These are phyloP conservation scores for Macaria liturata DNA, from an alignment of 2,888 invertebrate species.

Conservation along the genomic window DNA sequence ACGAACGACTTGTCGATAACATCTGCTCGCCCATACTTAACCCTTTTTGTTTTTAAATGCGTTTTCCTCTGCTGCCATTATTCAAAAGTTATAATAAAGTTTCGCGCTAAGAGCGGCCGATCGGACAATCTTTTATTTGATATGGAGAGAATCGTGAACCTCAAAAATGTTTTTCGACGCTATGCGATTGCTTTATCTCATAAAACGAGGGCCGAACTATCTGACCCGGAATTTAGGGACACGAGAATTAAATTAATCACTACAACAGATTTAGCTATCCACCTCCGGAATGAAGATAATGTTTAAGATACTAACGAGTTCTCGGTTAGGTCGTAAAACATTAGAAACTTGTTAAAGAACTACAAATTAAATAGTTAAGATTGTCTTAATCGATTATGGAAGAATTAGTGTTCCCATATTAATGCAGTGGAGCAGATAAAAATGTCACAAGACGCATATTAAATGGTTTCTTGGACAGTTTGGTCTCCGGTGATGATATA, in stretches of 20 bases:
- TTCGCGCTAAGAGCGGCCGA: slow-evolving; percentile 68
- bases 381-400: slow-evolving; percentile 50
- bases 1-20: slow-evolving; percentile 80
- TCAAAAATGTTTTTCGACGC: slow-evolving; percentile 55
- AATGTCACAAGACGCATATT: slow-evolving; percentile 30
- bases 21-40: slow-evolving; percentile 77
- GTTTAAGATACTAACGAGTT: slow-evolving; percentile 45
- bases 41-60: slow-evolving; percentile 78
- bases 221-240: slow-evolving; percentile 36
- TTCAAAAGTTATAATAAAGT: slow-evolving; percentile 75
- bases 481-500: slow-evolving; percentile 18
- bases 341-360: slow-evolving; percentile 44
- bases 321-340: slow-evolving; percentile 44
- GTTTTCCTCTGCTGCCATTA: slow-evolving; percentile 75
- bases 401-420: slow-evolving; percentile 35
- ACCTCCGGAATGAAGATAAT: slow-evolving; percentile 46
- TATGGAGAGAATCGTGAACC: slow-evolving; percentile 69
- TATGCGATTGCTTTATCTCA: slow-evolving; percentile 61
- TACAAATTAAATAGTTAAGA: slow-evolving; percentile 48
- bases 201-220: slow-evolving; percentile 48
- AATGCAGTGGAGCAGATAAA: slow-evolving; percentile 32
- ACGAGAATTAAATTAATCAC: slow-evolving; percentile 50
- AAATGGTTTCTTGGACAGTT: slow-evolving; percentile 22
- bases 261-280: slow-evolving; percentile 55
- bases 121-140: slow-evolving; percentile 73